These are phyloP conservation scores for Anguilla anguilla DNA, from an alignment of 2,797 vertebrate species.

Conservation along the genomic window DNA sequence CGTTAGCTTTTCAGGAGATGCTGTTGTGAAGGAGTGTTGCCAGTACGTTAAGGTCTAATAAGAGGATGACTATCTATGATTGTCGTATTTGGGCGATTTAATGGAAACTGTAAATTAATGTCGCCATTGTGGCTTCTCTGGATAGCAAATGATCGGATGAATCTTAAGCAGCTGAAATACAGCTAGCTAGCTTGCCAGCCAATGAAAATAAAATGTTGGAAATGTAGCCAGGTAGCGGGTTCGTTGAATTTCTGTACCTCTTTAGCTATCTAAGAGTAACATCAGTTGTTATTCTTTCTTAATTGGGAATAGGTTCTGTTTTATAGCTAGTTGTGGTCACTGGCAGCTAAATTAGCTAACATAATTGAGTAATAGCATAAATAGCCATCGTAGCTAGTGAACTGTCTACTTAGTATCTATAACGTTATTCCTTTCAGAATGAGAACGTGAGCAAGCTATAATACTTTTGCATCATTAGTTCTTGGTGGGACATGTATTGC, in stretches of 20 bases:
- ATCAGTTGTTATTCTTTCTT: neutral
- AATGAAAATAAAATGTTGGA: neutral
- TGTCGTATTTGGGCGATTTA: neutral
- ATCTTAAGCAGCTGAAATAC: neutral
- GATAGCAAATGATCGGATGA: constrained; percentile 6
- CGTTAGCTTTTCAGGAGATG: neutral
- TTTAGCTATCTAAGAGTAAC: neutral
- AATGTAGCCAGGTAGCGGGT: neutral
- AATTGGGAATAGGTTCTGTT: neutral
- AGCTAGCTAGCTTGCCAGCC: neutral
- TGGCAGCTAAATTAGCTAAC: neutral
- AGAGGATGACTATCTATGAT: neutral
- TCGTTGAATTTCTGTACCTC: neutral
- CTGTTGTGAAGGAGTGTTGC: neutral
- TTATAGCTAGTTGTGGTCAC: neutral
- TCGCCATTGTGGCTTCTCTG: neutral
- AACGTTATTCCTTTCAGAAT: neutral
- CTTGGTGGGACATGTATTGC: neutral
- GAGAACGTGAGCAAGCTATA: neutral
- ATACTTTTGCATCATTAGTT: neutral
- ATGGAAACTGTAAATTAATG: neutral
- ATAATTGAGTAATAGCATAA: neutral
- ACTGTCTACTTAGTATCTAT: neutral
- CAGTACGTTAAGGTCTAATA: neutral
- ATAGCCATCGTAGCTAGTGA: neutral